phyloP scores from a whole-genome alignment of 2,113 vertebrate species.

The Lepisosteus osseus region DNA sequence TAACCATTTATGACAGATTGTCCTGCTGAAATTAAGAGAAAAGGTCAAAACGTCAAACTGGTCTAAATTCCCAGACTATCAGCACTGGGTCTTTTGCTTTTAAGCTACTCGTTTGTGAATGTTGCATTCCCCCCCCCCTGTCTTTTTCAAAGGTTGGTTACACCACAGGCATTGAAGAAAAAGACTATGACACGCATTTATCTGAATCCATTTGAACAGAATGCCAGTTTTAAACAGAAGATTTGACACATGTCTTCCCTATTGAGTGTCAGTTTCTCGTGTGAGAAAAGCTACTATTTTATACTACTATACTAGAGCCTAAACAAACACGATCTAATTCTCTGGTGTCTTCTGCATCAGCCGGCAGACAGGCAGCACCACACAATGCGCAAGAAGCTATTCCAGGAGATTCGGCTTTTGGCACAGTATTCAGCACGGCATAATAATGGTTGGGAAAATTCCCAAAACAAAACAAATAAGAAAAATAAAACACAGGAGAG shows the following conservation, averaged over 20 bases:
- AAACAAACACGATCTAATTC: conserved; percentile 42
- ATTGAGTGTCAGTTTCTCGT: conserved; percentile 3
- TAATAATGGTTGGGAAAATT: conserved; percentile 42
- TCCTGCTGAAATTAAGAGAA: conserved; percentile 45
- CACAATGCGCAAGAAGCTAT: conserved; percentile 44
- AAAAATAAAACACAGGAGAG: conserved; percentile 23
- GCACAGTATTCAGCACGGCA: conserved; percentile 46
- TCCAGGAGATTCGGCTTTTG: conserved; percentile 35
- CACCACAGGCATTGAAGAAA: conserved; percentile 31
- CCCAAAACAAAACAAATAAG: conserved; percentile 40
- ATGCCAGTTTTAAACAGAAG: conserved; percentile 19
- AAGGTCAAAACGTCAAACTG: conserved; percentile 51
- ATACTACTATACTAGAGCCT: conserved; percentile 25
- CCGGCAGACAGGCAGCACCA: conserved; percentile 39
- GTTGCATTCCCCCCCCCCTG: conserved; percentile 43
- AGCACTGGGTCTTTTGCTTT: conserved; percentile 26
- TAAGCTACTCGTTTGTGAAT: conserved; percentile 36
- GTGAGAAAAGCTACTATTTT: conserved; percentile 22
- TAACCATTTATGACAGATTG: conserved; percentile 39
- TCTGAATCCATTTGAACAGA: conserved; percentile 20
- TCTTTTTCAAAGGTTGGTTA: conserved; percentile 39
- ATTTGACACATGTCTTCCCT: conserved; percentile 28
- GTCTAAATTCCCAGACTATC: conserved; percentile 43
- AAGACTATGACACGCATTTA: conserved; percentile 31
- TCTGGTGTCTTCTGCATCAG: conserved; percentile 31